Conservation (phyloP, 2,888 invertebrate species). For the Cybosia mesomella region DNA sequence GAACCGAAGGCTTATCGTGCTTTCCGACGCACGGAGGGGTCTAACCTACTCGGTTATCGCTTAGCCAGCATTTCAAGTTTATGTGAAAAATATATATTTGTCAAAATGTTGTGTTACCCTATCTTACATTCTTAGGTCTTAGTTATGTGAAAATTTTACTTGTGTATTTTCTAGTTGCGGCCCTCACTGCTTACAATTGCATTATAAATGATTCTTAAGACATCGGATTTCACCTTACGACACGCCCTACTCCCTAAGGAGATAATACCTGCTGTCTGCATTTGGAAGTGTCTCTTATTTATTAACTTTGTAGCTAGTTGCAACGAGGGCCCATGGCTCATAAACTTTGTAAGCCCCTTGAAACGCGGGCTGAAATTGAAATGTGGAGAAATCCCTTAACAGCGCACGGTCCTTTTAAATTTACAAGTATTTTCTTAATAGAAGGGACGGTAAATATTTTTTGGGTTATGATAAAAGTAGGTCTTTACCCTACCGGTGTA, state of each 20-base stretch:
- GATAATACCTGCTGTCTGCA: not conserved
- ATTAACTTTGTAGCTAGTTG: constrained; percentile 1
- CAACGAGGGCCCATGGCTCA: not conserved
- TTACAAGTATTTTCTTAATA: not conserved
- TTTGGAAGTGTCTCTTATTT: not conserved
- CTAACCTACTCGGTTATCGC: too few species aligned
- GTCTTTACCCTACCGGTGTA: not conserved
- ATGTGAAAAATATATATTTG: too few species aligned
- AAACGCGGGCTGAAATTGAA: constrained; percentile 5
- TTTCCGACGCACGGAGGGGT: too few species aligned
- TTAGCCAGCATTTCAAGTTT: too few species aligned
- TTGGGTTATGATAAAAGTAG: not conserved
- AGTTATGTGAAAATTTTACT: too few species aligned
- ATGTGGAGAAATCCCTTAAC: constrained; percentile 2
- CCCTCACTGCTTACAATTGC: too few species aligned
- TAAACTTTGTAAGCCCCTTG: constrained; percentile 3
- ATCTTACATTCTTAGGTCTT: too few species aligned
- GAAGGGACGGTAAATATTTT: not conserved
- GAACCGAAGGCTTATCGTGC: too few species aligned
- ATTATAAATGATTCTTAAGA: not conserved
- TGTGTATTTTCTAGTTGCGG: too few species aligned
- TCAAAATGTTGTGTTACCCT: too few species aligned
- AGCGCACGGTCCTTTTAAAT: not conserved
- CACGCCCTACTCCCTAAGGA: not conserved
- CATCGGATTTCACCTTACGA: not conserved